Percentiles rank a stretch among this genome's conserved stretches.
phyloP scores from a whole-genome alignment of 2,888 invertebrate genomes.

The Tridacna crocea region DNA sequence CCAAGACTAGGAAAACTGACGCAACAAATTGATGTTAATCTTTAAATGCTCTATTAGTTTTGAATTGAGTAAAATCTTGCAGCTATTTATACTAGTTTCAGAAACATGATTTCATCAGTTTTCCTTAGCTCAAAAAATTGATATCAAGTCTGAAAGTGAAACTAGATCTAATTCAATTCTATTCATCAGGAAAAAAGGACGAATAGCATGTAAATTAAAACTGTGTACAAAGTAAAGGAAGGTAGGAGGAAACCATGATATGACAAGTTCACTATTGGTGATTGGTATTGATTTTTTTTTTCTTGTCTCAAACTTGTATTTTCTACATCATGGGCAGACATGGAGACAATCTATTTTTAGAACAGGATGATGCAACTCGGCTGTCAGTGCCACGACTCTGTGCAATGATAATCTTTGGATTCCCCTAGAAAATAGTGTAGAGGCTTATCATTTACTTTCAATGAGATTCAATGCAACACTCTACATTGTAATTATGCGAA shows the following conservation, averaged over 20 bases:
- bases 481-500: neutral
- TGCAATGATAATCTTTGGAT: too few species aligned
- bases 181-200: neutral
- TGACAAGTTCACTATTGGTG: too few species aligned
- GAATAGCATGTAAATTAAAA: neutral
- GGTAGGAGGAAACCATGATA: neutral
- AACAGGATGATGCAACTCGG: conserved; percentile 18
- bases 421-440: too few species aligned
- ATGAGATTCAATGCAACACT: neutral
- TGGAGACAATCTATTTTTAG: conserved; percentile 10
- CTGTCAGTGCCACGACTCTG: too few species aligned
- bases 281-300: neutral
- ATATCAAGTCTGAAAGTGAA: neutral
- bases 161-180: neutral
- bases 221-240: neutral
- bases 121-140: too few species aligned
- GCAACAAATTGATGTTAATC: too few species aligned
- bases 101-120: too few species aligned
- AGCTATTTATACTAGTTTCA: too few species aligned
- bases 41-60: too few species aligned
- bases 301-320: neutral
- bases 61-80: too few species aligned
- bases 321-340: neutral
- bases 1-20: too few species aligned
- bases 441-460: neutral